Base-by-base conservation (phyloP, 53 echinoderm and acorn worm species). In the Patiria pectinifera region DNA sequence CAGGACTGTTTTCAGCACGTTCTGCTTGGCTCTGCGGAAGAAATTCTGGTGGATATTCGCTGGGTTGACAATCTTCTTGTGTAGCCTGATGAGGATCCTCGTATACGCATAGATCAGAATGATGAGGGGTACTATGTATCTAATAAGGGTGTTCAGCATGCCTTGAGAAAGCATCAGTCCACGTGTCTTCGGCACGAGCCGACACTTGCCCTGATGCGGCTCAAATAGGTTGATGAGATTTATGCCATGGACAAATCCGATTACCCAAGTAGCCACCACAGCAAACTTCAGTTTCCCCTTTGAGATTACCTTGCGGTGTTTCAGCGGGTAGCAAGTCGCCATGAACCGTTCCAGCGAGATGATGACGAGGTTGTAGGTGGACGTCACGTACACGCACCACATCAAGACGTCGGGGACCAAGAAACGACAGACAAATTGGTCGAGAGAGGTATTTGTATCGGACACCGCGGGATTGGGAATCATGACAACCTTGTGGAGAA, bases 11-110 rank as follows among this genome's bases (percentile, higher is more conserved):
- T 59, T 63, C 62, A 85, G 23, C 26, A 85, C 35, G 85, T 85
- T 85, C 60, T 62, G 12, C 69, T 85, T 85, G 24, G 85, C 63
- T 62, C 63, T 85, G 23, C 70, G 11, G 2, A 85, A 69, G 21
- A 69, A 35, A 7, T 45, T 60, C 66, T 85, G 63, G 21, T 66
- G 85, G 60, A 15, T 45, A 35, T 25, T 62, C 16, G 62, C 6
- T 6, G 85, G 43, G 43, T 13, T 35, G 85, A 22, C 43, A 45
- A 85, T 23, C 87, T 94, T 94, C 45, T 77, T 59, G 60, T 78
- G 49, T 2, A 92, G 92, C 75, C 83, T 91, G 7, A 89, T 61
- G 44, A 96, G 82, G 23, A 93, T 96, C 59, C 87, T 87, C n/a
- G 76, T 44, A 76, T 96, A 93, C 16, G 93, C 89, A 59, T 82